Conservation (phyloP, 1,140 invertebrate species). For the Venturia canescens region DNA sequence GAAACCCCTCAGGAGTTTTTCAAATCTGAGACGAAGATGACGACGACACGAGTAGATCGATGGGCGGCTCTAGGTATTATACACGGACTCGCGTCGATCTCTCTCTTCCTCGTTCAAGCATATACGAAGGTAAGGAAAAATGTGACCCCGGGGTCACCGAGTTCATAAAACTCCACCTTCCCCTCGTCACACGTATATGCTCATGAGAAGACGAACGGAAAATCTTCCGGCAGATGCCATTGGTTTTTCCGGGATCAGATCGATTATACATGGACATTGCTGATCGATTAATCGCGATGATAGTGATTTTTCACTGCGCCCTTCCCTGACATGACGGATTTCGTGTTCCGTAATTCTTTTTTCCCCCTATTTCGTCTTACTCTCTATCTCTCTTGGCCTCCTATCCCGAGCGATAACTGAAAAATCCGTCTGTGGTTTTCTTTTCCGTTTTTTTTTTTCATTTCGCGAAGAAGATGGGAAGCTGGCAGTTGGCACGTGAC, state of each 20-base stretch:
- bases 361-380: neutral
- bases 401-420: conserved; percentile 24
- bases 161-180: conserved; percentile 37
- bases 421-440: conserved; percentile 16
- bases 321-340: conserved; percentile 7
- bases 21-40: conserved; percentile 15
- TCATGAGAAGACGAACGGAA: conserved; percentile 29
- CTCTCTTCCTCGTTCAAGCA: conserved; percentile 5
- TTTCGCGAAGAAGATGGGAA: conserved; percentile 28
- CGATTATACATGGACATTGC: conserved; percentile 27
- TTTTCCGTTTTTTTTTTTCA: conserved; percentile 50
- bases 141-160: conserved; percentile 32
- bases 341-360: conserved; percentile 2
- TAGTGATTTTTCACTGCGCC: conserved; percentile 29
- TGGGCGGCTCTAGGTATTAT: neutral
- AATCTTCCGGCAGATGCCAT: conserved; percentile 36
- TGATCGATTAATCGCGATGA: conserved; percentile 43
- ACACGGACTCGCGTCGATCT: neutral
- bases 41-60: conserved; percentile 36
- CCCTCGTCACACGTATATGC: conserved; percentile 1
- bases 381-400: neutral
- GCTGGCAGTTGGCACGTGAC: conserved; percentile 30
- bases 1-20: conserved; percentile 45
- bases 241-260: conserved; percentile 12
- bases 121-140: conserved; percentile 28